A percentile compares a stretch with the other conserved stretches of the same genome.
These are phyloP conservation scores for Drosophila recens DNA, from an alignment of 2,888 invertebrate species.

Conservation along the genomic window DNA sequence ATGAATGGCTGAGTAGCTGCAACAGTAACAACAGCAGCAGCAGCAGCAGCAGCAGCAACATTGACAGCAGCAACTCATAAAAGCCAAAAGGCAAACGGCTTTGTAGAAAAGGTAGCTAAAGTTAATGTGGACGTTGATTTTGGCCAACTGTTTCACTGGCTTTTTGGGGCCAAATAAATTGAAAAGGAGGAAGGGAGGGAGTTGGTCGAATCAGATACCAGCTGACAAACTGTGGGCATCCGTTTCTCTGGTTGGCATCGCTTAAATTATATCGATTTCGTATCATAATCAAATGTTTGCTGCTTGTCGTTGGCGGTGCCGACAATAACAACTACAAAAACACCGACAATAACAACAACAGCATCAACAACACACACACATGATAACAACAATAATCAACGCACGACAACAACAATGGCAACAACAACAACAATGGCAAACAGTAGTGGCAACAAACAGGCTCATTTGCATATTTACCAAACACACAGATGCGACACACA, in stretches of 20 bases:
- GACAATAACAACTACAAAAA: slow-evolving; percentile 76
- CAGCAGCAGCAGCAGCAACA: slow-evolving; percentile 37
- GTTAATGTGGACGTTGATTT: slow-evolving; percentile 56
- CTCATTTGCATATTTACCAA: slow-evolving; percentile 82
- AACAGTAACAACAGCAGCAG: slow-evolving; percentile 18
- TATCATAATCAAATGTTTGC: slow-evolving; percentile 82
- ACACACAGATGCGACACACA: slow-evolving; percentile 65
- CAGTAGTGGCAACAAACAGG: slow-evolving; percentile 81
- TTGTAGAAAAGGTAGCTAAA: slow-evolving; percentile 39
- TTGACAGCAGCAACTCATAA: slow-evolving; percentile 36
- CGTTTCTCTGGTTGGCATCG: slow-evolving; percentile 69
- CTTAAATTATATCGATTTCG: slow-evolving; percentile 83
- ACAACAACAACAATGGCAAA: slow-evolving; percentile 72
- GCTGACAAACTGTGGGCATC: slow-evolving; percentile 56
- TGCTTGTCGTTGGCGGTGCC: slow-evolving; percentile 74
- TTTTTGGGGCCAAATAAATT: slow-evolving; percentile 36
- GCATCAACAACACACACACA: slow-evolving; percentile 25
- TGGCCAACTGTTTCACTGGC: slow-evolving; percentile 44
- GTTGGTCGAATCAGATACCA: slow-evolving; percentile 12
- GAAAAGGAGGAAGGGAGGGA: slow-evolving; percentile 26
- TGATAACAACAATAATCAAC: slow-evolving; percentile 78
- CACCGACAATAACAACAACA: slow-evolving; percentile 69
- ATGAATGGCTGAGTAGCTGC: slow-evolving; percentile 47
- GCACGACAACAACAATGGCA: slow-evolving; percentile 64
- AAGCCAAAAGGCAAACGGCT: slow-evolving; percentile 32